Evolutionary conservation across 2,113 vertebrate genomes (phyloP).

Genomic region (Theristicus caerulescens): DNA sequence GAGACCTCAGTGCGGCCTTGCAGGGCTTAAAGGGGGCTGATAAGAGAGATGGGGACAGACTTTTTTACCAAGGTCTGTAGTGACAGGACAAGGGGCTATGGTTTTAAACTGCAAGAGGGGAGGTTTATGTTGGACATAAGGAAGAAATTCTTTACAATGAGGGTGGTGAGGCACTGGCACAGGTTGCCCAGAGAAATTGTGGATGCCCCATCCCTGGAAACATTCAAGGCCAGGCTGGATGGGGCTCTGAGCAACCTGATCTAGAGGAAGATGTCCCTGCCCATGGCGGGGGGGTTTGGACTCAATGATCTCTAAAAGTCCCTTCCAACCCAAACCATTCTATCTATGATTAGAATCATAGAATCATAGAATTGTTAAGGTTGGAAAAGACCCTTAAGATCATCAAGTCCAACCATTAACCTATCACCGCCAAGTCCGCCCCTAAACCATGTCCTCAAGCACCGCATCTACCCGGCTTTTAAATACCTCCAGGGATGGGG

Average conservation of each 20-base stretch:
- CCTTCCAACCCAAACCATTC: neutral
- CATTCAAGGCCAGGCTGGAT: neutral
- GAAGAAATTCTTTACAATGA: neutral
- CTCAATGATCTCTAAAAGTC: neutral
- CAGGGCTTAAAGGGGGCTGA: rapidly evolving
- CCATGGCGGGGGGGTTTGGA: neutral
- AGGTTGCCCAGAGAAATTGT: neutral
- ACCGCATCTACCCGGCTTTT: too few relatives aligned
- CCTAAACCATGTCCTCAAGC: too few relatives aligned
- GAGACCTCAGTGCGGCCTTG: neutral
- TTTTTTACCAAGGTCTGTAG: neutral
- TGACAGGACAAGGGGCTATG: neutral
- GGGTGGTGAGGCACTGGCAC: too few relatives aligned
- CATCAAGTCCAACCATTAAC: too few relatives aligned
- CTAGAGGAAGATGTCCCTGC: neutral
- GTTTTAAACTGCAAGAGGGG: neutral
- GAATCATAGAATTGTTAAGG: too few relatives aligned
- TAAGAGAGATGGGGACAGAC: too few relatives aligned
- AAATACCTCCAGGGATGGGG: too few relatives aligned
- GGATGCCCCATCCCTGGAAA: neutral
- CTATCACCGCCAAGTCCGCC: too few relatives aligned
- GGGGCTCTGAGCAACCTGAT: neutral
- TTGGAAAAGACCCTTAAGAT: too few relatives aligned
- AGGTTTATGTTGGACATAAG: neutral
- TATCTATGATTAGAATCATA: too few relatives aligned